These are phyloP conservation scores for Parnassius apollo DNA, from an alignment of 2,888 invertebrate genomes.

Conservation along the genomic window DNA sequence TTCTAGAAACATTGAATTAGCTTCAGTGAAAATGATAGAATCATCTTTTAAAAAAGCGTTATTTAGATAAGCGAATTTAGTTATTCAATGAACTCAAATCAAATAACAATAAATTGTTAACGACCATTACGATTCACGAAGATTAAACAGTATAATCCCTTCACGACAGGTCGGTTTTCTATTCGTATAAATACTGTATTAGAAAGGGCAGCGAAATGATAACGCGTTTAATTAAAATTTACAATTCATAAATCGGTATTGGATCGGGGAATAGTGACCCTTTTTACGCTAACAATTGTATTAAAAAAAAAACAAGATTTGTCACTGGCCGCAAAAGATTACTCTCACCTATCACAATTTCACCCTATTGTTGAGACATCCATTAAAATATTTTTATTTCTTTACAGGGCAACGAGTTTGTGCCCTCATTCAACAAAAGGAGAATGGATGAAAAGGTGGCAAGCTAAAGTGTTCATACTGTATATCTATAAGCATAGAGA, in stretches of 20 bases:
- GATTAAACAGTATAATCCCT: background rate
- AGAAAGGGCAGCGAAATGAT: constrained; percentile 24
- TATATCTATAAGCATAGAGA: constrained; percentile 48
- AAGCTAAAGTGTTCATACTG: constrained; percentile 63
- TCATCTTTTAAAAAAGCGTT: no score
- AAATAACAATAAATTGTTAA: background rate
- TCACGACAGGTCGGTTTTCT: constrained; percentile 14
- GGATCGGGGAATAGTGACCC: constrained; percentile 58
- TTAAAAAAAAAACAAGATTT: constrained; percentile 59
- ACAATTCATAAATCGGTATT: constrained; percentile 61
- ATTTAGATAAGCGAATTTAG: background rate
- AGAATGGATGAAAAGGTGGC: constrained; percentile 68
- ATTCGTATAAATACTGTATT: background rate
- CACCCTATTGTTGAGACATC: constrained; percentile 70
- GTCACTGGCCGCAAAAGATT: constrained; percentile 67
- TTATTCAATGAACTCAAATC: background rate
- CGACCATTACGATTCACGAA: constrained; percentile 7
- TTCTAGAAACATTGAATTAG: no score
- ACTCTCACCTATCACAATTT: constrained; percentile 80
- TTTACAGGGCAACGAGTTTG: constrained; percentile 69
- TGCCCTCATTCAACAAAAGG: constrained; percentile 64
- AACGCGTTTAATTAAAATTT: constrained; percentile 41
- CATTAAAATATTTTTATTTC: constrained; percentile 67
- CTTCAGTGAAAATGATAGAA: no score
- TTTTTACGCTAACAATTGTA: constrained; percentile 63